Evolutionary conservation across 2,888 invertebrate genomes (phyloP), one percentile per base, ranked within the genome.

Genomic region (Coleophora deauratella): DNA sequence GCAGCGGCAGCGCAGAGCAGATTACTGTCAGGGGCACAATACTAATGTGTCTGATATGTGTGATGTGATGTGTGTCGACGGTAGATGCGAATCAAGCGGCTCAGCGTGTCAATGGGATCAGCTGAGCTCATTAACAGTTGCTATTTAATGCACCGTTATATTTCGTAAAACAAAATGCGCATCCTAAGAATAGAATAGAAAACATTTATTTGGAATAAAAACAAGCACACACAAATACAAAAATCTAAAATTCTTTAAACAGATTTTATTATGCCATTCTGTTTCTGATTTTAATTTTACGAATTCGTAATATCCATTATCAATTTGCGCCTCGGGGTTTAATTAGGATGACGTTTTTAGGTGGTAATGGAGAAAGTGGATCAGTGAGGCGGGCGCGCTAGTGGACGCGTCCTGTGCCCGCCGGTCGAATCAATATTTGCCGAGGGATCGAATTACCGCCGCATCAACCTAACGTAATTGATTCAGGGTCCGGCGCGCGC

Each of bases 401-500:
- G 38, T 43, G 46, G 38, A 44, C 50, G 39, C 41, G 43, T 40
- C 37, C 47, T 61, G 60, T 66, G 65, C 66, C 74, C 70, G 57
- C 70, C 69, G 80, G 77, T 70, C 80, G 62, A 77, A 81, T 75
- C 82, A 85, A 84, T 84, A 80, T 84, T 84, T 82, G 62, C 81
- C 66, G 64, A 69, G 65, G 69, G 78, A 81, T 84, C 72, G 79
- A 80, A 79, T 84, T 85, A 82, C 81, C 67, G 65, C 53, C 69
- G 67, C 72, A 70, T 75, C 73, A 73, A 71, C 72, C 71, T 69
- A 70, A 70, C 73, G 62, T 81, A 84, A 84, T 82, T 80, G 81
- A 77, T 77, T 78, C 76, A 72, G 57, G 72, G 76, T 61, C 69
- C 69, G 66, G 45, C 63, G 61, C 58, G 61, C 58, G 61, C 68